Percentiles rank a stretch among this genome's conserved stretches.
These are phyloP conservation scores for Brachionus rubens DNA, from an alignment of 1,140 invertebrate species.

Conservation along the genomic window DNA sequence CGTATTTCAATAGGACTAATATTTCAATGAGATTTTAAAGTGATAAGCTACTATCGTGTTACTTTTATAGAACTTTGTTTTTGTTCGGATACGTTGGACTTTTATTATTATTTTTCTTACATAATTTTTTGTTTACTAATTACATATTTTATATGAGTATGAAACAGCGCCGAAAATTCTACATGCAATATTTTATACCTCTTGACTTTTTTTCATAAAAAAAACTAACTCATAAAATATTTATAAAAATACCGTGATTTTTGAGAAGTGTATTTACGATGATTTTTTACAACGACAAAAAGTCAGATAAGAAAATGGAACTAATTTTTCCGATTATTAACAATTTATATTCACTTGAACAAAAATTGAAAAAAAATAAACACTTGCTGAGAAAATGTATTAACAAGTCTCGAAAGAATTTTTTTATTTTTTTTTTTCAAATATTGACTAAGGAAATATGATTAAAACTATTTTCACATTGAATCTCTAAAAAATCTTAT, in stretches of 20 bases:
- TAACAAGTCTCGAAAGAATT: background rate
- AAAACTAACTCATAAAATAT: no score
- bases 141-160: background rate
- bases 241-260: no score
- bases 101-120: no score
- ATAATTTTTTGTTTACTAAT: slow-evolving; percentile 11
- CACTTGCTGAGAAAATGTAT: slow-evolving; percentile 22
- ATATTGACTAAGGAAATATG: slow-evolving; percentile 8
- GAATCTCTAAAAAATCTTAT: slow-evolving; percentile 11
- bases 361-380: background rate
- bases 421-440: background rate
- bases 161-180: no score
- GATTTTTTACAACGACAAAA: no score
- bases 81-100: background rate
- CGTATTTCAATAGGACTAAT: background rate
- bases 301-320: no score
- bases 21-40: slow-evolving; percentile 19
- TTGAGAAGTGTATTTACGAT: background rate
- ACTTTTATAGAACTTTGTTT: background rate
- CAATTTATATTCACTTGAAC: background rate
- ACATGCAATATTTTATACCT: no score
- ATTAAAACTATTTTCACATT: slow-evolving; percentile 22
- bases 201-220: no score
- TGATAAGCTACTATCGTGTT: background rate
- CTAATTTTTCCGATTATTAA: slow-evolving; percentile 5